Evolutionary conservation across 2,888 invertebrate genomes (phyloP), one percentile per base, ranked within the genome.

Genomic region (Arge pagana): DNA sequence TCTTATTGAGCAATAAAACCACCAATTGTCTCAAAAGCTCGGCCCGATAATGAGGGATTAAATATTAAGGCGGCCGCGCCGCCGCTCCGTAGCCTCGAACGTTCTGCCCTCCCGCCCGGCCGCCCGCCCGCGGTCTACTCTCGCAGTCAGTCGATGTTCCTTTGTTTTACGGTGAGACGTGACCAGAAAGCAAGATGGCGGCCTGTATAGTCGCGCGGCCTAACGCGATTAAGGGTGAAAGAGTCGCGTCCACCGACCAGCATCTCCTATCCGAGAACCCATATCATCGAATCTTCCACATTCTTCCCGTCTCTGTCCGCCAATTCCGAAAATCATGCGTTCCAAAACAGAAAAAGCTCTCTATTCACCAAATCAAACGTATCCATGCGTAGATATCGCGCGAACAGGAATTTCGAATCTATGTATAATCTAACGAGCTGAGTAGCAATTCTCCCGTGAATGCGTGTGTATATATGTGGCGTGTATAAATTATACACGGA

Each of bases 151-250:
- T 63, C 67, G 63, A 67, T 71, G 68, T 72, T 71, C 69, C 72
- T 75, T 75, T 74, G 74, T 75, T 75, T 75, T 73, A 74, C 67
- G 72, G 60, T 61, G 63, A 57, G 68, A 76, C 75, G 75, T 76
- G 75, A 74, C 67, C 72, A 73, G 75, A 75, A 72, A 73, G 68
- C 69, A 75, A 70, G 59, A 73, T 72, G 71, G 71, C 66, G 65
- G 60, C n/a, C 19, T 11, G 37, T 33, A 33, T 26, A 35, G 36
- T 33, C 30, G 19, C 50, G 41, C 37, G 30, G 45, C 42, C 45
- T 54, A 50, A 56, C 52, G 45, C 52, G 52, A 56, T 56, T 56
- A 54, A 42, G 48, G 43, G 51, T 48, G 23, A 45, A 45, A 33
- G 33, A 45, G 45, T 45, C 45, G 45, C 45, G 45, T 23, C 28